These are phyloP conservation scores for Pandemis corylana DNA, from an alignment of 2,888 invertebrate species.

Conservation along the genomic window DNA sequence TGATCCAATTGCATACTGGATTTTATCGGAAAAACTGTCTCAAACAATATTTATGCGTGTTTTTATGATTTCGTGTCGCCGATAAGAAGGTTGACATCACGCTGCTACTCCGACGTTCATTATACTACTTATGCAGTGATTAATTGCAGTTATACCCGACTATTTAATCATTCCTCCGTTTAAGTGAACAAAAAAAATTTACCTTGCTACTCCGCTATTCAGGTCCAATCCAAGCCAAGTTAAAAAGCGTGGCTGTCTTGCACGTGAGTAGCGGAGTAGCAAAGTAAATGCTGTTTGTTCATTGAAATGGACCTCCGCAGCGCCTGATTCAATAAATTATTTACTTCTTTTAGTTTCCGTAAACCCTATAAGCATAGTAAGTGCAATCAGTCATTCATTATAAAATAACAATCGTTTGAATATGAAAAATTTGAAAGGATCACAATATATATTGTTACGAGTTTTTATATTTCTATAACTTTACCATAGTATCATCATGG, in stretches of 20 bases:
- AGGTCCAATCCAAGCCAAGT: too few species aligned
- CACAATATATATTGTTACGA: constrained; percentile 37
- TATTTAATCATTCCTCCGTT: neutral
- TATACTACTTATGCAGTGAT: neutral
- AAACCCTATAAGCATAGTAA: too few species aligned
- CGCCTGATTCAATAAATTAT: too few species aligned
- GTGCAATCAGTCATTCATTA: too few species aligned
- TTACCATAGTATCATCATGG: too few species aligned
- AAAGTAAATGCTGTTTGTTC: too few species aligned
- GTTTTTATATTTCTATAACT: constrained; percentile 15
- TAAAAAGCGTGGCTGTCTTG: too few species aligned
- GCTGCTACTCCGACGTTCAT: neutral
- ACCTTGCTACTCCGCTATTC: too few species aligned
- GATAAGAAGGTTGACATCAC: constrained; percentile 34
- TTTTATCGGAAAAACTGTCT: constrained; percentile 20
- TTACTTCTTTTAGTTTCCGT: too few species aligned
- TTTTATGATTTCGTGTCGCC: constrained; percentile 31
- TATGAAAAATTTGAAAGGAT: neutral
- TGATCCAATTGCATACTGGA: neutral
- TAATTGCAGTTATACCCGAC: neutral
- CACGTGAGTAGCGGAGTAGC: too few species aligned
- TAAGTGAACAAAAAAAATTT: neutral
- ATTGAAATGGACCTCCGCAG: too few species aligned
- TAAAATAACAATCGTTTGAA: too few species aligned
- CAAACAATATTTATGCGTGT: constrained; percentile 23